A percentile compares a stretch with the other conserved stretches of the same genome.
phyloP scores from a whole-genome alignment of 2,797 vertebrate species.

The Pteropus rufus region DNA sequence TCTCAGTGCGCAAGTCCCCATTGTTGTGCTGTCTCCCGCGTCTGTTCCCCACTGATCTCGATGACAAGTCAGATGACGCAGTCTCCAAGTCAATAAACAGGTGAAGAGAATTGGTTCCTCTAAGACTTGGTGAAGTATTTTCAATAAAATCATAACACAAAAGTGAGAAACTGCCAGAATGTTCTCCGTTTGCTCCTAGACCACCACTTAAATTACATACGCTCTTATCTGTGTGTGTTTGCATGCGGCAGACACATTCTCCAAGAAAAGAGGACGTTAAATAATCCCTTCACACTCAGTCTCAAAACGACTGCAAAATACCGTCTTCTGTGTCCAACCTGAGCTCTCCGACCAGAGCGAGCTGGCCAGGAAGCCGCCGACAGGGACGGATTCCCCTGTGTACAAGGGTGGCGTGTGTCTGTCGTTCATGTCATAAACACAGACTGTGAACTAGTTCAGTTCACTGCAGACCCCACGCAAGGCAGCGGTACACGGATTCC shows the following conservation, averaged over 20 bases:
- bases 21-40: neutral
- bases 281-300: neutral
- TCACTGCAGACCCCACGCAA: no score
- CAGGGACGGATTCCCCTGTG: neutral
- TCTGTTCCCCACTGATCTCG: neutral
- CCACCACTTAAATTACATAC: neutral
- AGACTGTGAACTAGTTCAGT: rapidly evolving
- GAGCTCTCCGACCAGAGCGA: neutral
- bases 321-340: rapidly evolving
- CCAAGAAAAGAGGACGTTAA: neutral
- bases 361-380: neutral
- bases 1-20: rapidly evolving
- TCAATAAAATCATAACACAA: neutral
- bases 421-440: rapidly evolving
- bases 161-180: neutral
- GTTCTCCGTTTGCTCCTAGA: neutral
- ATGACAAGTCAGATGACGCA: no score
- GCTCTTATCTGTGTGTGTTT: neutral
- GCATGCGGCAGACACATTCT: neutral
- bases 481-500: neutral
- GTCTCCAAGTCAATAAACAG: neutral
- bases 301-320: neutral
- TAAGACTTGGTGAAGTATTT: neutral
- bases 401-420: neutral
- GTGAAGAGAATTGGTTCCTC: neutral